These are phyloP conservation scores for Tadarida brasiliensis DNA, from an alignment of 2,797 vertebrate genomes.

Conservation along the genomic window DNA sequence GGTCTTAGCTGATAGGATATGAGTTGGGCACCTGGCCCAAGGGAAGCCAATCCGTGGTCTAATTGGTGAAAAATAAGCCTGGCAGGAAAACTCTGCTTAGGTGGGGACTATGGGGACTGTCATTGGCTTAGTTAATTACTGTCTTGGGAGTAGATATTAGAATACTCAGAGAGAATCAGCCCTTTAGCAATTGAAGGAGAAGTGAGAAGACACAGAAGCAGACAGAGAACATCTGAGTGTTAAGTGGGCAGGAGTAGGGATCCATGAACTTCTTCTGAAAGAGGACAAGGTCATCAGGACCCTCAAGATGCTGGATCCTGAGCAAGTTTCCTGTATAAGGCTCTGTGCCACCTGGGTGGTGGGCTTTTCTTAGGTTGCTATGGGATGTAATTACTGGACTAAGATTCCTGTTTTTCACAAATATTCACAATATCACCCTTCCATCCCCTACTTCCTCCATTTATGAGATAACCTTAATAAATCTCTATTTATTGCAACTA, in stretches of 20 bases:
- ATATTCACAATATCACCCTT: neutral
- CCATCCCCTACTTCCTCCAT: neutral
- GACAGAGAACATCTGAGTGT: neutral
- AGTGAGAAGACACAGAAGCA: neutral
- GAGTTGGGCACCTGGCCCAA: neutral
- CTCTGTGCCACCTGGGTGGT: neutral
- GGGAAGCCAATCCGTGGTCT: neutral
- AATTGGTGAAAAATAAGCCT: neutral
- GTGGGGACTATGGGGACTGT: neutral
- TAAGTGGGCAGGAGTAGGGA: neutral
- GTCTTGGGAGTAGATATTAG: neutral
- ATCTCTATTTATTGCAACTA: neutral
- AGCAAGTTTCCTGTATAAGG: neutral
- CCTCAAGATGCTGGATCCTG: neutral
- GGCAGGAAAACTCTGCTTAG: neutral
- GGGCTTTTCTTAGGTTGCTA: neutral
- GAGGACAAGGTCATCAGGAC: neutral
- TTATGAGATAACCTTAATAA: slow-evolving; percentile 25
- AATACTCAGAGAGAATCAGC: neutral
- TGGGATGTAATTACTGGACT: neutral
- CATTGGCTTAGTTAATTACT: neutral
- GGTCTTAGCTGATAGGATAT: neutral
- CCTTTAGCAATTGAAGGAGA: neutral
- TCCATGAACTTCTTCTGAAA: neutral
- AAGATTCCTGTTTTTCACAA: slow-evolving; percentile 21